A percentile compares a stretch with the other conserved stretches of the same genome.
Evolutionary conservation across 53 echinoderm and acorn worm genomes (phyloP).

Genomic region (Paracentrotus lividus): DNA sequence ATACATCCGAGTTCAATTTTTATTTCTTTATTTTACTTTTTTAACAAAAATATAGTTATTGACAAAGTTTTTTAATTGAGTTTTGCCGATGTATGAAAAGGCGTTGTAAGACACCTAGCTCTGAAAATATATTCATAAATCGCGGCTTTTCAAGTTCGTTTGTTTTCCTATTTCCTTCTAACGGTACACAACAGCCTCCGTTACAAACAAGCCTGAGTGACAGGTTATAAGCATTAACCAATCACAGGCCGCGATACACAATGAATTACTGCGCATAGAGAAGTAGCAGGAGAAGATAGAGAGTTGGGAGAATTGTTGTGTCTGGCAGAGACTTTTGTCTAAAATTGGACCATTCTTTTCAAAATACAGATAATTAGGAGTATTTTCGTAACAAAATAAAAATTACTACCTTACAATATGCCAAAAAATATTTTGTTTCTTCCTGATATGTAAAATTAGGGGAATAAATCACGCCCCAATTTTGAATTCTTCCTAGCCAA

Average conservation of each 20-base stretch:
- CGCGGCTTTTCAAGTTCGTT: neutral
- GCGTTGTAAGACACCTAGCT: neutral
- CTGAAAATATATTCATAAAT: constrained; percentile 36
- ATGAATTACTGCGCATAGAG: constrained; percentile 46
- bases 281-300: constrained; percentile 16
- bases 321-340: neutral
- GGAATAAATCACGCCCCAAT: neutral
- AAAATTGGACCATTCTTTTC: neutral
- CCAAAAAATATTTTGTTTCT: neutral
- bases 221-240: constrained; percentile 13
- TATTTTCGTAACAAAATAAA: no score
- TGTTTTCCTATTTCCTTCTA: neutral
- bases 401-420: no score
- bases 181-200: neutral
- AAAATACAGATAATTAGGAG: no score
- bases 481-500: constrained; percentile 46
- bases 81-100: neutral
- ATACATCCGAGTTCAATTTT: no score
- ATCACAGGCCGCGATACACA: constrained; percentile 45
- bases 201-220: constrained; percentile 25
- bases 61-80: neutral
- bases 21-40: no score
- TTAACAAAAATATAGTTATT: no score
- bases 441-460: neutral
- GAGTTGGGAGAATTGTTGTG: constrained; percentile 54